Evolutionary conservation across 2,888 invertebrate genomes (phyloP).

Genomic region (Mystacides longicornis): DNA sequence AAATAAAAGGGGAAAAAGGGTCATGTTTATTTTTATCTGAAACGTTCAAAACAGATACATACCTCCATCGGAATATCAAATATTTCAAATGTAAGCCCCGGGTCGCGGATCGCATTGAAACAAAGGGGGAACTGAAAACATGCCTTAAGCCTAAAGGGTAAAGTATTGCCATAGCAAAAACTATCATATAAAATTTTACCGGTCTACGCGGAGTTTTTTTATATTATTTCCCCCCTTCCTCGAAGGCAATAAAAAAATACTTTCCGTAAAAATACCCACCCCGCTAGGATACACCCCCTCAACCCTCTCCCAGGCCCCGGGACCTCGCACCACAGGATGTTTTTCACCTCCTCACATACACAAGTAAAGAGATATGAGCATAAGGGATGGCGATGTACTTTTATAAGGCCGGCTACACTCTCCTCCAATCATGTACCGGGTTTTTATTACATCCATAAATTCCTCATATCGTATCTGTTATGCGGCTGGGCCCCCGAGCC

Average conservation of each 20-base stretch:
- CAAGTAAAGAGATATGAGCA: slow-evolving; percentile 44
- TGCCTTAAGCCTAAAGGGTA: slow-evolving; percentile 15
- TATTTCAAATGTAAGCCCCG: background rate
- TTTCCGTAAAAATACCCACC: slow-evolving; percentile 30
- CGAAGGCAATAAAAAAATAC: slow-evolving; percentile 23
- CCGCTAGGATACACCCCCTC: slow-evolving; percentile 20
- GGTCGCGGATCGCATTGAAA: slow-evolving; percentile 17
- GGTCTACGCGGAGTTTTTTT: slow-evolving; percentile 19
- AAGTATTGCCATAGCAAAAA: slow-evolving; percentile 17
- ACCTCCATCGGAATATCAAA: background rate
- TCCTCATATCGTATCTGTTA: slow-evolving; percentile 55
- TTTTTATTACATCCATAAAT: slow-evolving; percentile 80
- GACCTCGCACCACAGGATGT: slow-evolving; percentile 31
- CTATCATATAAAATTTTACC: slow-evolving; percentile 24
- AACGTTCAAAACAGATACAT: slow-evolving; percentile 6
- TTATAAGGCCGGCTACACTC: slow-evolving; percentile 24
- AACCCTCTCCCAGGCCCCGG: slow-evolving; percentile 32
- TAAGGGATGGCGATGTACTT: slow-evolving; percentile 46
- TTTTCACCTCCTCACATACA: slow-evolving; percentile 23
- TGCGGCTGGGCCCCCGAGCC: slow-evolving; percentile 40
- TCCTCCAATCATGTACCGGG: slow-evolving; percentile 58
- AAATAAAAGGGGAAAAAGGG: too few relatives aligned
- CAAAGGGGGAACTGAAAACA: slow-evolving; percentile 12
- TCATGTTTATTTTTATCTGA: background rate
- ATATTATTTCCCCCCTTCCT: slow-evolving; percentile 16